Base-by-base conservation (phyloP, 2,113 vertebrate species). In the Bubo scandiacus region DNA sequence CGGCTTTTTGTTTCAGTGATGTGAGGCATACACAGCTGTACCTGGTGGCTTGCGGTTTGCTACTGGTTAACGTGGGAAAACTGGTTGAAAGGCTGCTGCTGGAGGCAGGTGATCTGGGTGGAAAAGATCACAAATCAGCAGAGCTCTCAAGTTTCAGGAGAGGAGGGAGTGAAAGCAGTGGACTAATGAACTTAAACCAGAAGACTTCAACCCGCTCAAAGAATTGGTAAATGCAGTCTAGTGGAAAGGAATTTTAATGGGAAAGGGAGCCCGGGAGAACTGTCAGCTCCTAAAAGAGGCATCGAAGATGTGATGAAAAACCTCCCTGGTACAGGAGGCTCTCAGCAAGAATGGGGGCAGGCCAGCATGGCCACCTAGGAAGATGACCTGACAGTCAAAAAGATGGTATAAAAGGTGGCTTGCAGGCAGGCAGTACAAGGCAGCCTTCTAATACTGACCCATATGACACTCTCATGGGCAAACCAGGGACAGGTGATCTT, bases 181-280 rank as follows among this genome's bases (percentile, higher is more conserved):
- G 87, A 87, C 88, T 96, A 92, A 95, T 92, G 91, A 96, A 94
- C 77, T 96, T 92, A 79, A 92, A 94, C 62, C 61, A 81, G 90
- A 95, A 82, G 84, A 90, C 87, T 91, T 94, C 87, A 77, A 68
- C 78, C 27, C 2, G 4, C 84, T 92, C 17, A 11, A 95, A 96
- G 91, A 96, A 97, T 94, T 82, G 92, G 66, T 91, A 65, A 95
- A 97, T 95, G 95, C 96, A 97, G 96, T 96, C 96, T 97, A 96
- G 96, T 97, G 96, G 96, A 97, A 97, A 97, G 96, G 93, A 97
- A 97, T 97, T 96, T 97, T 97, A 97, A 97, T 97, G 96, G 95
- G 34, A 95, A 97, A 95, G 78, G 66, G 78, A 75, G 49, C 93
- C 90, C 10, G 3, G 74, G 96, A 96, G 95, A 80, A 91, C 78